Evolutionary conservation across 2,113 vertebrate species (phyloP).

Genomic region (Excalfactoria chinensis): DNA sequence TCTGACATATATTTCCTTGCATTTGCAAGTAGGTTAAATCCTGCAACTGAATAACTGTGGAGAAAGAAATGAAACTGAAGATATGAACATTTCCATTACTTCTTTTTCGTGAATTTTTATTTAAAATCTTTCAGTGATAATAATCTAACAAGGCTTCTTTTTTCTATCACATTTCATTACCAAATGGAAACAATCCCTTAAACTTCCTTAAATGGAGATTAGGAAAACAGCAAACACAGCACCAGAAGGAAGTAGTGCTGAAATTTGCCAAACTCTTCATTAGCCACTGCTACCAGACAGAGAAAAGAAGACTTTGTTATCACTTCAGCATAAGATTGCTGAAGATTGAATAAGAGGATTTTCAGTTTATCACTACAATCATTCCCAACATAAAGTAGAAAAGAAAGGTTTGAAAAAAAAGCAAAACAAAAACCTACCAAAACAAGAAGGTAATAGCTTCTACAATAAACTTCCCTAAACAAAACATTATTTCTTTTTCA

Average conservation of each 20-base stretch:
- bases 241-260: neutral
- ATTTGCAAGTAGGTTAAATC: conserved; percentile 15
- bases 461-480: neutral
- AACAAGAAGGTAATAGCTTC: neutral
- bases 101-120: neutral
- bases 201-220: neutral
- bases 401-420: no score
- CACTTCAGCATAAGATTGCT: neutral
- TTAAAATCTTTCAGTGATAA: neutral
- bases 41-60: neutral
- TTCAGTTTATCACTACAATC: neutral
- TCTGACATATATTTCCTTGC: conserved; percentile 19
- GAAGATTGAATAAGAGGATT: no score
- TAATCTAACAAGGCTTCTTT: neutral
- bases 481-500: conserved; percentile 11
- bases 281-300: neutral
- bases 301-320: neutral
- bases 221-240: neutral
- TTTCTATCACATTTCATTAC: conserved; percentile 29
- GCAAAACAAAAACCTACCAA: no score
- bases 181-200: conserved; percentile 17
- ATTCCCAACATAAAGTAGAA: neutral
- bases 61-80: neutral
- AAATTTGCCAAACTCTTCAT: neutral
- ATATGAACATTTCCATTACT: neutral